These are phyloP conservation scores for Phrynocephalus guinanensis DNA, from an alignment of 2,797 vertebrate genomes.

Conservation along the genomic window DNA sequence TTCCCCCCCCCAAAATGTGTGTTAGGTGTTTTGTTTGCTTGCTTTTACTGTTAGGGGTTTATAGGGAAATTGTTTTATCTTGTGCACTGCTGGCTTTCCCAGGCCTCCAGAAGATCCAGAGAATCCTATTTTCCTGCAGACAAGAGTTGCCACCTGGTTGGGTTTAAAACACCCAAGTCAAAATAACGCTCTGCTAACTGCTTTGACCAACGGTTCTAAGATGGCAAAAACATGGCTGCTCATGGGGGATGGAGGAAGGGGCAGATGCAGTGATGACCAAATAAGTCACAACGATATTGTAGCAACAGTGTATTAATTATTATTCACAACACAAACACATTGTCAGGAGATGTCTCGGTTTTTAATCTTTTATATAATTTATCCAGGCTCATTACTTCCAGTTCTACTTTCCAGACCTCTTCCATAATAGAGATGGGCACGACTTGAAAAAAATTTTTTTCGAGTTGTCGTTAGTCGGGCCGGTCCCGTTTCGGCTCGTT, in stretches of 20 bases:
- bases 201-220: not conserved
- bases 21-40: not conserved
- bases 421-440: too few relatives aligned
- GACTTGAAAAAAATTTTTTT: too few relatives aligned
- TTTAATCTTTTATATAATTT: not conserved
- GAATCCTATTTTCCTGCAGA: not conserved
- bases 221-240: not conserved
- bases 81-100: not conserved
- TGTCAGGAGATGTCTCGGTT: not conserved
- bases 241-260: not conserved
- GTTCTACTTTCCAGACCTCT: too few relatives aligned
- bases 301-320: too few relatives aligned
- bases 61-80: not conserved
- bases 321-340: not conserved
- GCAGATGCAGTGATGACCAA: not conserved
- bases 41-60: not conserved
- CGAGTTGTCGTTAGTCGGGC: too few relatives aligned
- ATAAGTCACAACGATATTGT: not conserved
- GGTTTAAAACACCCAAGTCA: not conserved
- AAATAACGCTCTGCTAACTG: not conserved
- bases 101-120: not conserved
- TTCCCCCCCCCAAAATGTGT: not conserved
- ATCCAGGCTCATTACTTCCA: too few relatives aligned
- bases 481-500: too few relatives aligned
- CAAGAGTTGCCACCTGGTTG: not conserved